These are phyloP conservation scores for Acrobasis repandana DNA, from an alignment of 2,888 invertebrate genomes.

Conservation along the genomic window DNA sequence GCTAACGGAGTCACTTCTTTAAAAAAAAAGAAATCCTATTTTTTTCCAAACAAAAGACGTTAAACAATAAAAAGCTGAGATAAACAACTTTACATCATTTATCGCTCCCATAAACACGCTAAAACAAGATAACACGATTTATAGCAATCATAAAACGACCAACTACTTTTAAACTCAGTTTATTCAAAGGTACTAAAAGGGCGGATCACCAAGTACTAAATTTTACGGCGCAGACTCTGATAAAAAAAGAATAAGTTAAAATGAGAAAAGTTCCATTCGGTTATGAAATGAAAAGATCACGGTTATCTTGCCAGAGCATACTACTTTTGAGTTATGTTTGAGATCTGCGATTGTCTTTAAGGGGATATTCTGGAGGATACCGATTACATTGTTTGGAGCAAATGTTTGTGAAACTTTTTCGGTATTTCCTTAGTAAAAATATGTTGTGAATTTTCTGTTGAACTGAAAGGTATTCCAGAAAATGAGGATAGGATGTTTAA, in stretches of 20 bases:
- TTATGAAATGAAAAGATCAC: slow-evolving; percentile 76
- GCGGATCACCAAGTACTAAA: slow-evolving; percentile 59
- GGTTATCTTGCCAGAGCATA: slow-evolving; percentile 63
- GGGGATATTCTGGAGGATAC: slow-evolving; percentile 34
- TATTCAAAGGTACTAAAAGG: slow-evolving; percentile 42
- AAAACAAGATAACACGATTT: slow-evolving; percentile 13
- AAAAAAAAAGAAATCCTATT: background rate
- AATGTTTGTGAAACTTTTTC: background rate
- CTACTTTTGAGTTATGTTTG: slow-evolving; percentile 67
- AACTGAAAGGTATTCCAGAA: too few relatives aligned
- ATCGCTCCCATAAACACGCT: slow-evolving; percentile 9
- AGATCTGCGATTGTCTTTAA: slow-evolving; percentile 48
- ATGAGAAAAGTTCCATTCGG: slow-evolving; percentile 78
- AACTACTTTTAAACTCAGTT: slow-evolving; percentile 26
- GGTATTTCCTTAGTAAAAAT: background rate
- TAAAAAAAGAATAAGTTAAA: slow-evolving; percentile 72
- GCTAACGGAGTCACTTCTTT: too few relatives aligned
- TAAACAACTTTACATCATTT: slow-evolving; percentile 16
- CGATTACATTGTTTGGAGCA: background rate
- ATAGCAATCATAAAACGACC: slow-evolving; percentile 15
- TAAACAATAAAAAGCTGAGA: background rate
- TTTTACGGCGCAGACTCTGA: slow-evolving; percentile 40
- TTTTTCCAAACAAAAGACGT: background rate
- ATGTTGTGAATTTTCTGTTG: too few relatives aligned
- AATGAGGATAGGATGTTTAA: too few relatives aligned